These are phyloP conservation scores for Gallinago media DNA, from an alignment of 2,113 vertebrate genomes.

Conservation along the genomic window DNA sequence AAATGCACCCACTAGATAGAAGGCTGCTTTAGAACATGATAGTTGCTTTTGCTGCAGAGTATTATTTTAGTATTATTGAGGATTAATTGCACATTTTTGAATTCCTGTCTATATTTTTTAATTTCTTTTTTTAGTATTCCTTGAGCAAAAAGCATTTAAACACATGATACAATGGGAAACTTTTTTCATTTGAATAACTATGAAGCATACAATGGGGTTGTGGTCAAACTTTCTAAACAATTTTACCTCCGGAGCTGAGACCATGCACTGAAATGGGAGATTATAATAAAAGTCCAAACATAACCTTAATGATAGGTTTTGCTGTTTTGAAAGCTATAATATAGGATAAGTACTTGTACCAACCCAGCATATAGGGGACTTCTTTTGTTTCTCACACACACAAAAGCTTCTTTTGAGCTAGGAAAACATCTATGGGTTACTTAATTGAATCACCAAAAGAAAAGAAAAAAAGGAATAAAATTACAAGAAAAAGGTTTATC, in stretches of 20 bases:
- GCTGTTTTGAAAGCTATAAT: conserved; percentile 59
- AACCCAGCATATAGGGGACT: not conserved
- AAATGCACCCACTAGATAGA: not conserved
- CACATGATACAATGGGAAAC: not conserved
- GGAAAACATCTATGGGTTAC: not conserved
- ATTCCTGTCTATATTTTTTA: not conserved
- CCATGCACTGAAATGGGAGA: conserved; percentile 49
- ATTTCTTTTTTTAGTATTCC: not conserved
- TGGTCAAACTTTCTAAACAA: conserved; percentile 31
- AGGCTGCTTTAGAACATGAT: not conserved
- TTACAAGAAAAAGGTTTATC: not conserved
- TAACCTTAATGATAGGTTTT: conserved; percentile 57
- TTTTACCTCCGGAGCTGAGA: conserved; percentile 29
- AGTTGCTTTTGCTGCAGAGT: not conserved
- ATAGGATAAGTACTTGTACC: conserved; percentile 35
- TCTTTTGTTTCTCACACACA: conserved; percentile 41
- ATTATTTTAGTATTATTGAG: not conserved
- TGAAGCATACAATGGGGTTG: not conserved
- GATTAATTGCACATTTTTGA: not conserved
- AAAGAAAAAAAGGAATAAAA: not conserved
- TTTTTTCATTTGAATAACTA: not conserved
- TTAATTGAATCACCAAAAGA: not conserved
- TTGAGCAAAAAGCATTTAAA: not conserved
- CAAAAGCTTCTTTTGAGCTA: conserved; percentile 1
- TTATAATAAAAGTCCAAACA: conserved; percentile 61